These are phyloP conservation scores for Macrobrachium rosenbergii DNA, from an alignment of 1,140 invertebrate genomes.

Conservation along the genomic window DNA sequence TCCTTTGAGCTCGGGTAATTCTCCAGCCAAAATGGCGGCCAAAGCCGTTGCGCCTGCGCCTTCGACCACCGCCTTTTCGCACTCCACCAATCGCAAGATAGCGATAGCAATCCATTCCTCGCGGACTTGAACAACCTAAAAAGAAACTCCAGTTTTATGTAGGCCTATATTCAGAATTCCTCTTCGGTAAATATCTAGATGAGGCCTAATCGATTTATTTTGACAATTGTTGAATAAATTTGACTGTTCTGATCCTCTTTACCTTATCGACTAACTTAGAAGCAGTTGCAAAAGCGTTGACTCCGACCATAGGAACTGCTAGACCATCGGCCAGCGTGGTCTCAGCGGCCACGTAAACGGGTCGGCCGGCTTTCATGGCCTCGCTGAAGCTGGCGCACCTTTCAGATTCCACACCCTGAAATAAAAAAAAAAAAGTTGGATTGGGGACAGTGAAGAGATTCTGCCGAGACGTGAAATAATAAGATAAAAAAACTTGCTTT, in stretches of 20 bases:
- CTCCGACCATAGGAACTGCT: conserved; percentile 89
- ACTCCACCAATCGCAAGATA: conserved; percentile 87
- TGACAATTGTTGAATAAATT: not conserved
- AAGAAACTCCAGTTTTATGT: not conserved
- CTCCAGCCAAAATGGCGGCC: conserved; percentile 87
- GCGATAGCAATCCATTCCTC: conserved; percentile 91
- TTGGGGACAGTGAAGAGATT: not conserved
- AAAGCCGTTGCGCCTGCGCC: conserved; percentile 90
- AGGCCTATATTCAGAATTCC: too few relatives aligned
- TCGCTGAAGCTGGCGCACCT: conserved; percentile 86
- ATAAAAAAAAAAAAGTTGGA: not conserved
- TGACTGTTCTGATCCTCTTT: conserved; percentile 67
- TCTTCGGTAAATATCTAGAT: too few relatives aligned
- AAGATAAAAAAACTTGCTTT: too few relatives aligned
- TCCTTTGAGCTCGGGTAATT: conserved; percentile 85
- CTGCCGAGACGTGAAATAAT: too few relatives aligned
- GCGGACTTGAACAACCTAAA: conserved; percentile 77
- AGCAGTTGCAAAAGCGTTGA: conserved; percentile 88
- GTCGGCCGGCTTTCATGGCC: conserved; percentile 81
- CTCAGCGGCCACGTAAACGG: conserved; percentile 78
- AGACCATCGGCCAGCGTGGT: conserved; percentile 92
- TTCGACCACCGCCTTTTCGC: conserved; percentile 94
- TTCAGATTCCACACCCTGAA: conserved; percentile 91
- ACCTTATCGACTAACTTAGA: conserved; percentile 85
- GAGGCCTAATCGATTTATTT: too few relatives aligned